These are phyloP conservation scores for Diorhabda carinulata DNA, from an alignment of 1,140 invertebrate species.

Conservation along the genomic window DNA sequence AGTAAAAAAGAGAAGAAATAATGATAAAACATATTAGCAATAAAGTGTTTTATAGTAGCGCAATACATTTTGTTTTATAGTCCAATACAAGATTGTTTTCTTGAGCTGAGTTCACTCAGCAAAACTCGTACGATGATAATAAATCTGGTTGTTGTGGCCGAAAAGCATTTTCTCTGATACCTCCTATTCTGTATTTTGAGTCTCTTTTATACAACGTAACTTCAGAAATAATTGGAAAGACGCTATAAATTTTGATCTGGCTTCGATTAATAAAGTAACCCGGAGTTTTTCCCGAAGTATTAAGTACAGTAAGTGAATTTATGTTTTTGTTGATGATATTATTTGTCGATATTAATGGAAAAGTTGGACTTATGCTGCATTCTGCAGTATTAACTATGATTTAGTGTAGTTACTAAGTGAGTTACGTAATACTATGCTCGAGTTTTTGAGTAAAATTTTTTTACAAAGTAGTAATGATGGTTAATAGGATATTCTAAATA, in stretches of 20 bases:
- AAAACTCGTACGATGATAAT: not conserved
- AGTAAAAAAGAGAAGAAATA: not conserved
- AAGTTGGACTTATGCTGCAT: not conserved
- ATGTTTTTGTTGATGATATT: not conserved
- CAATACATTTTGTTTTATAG: not conserved
- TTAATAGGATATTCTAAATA: no score
- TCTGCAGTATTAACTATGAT: not conserved
- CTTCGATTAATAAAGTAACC: constrained; percentile 2
- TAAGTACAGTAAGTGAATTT: not conserved
- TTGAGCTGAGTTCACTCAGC: not conserved
- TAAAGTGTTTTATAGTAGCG: not conserved
- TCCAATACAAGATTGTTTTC: not conserved
- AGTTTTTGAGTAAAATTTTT: no score
- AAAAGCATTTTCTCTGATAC: not conserved
- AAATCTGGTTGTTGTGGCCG: constrained; percentile 1
- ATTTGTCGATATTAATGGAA: constrained; percentile 3
- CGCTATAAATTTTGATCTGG: not conserved
- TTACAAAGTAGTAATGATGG: no score
- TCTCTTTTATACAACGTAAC: not conserved
- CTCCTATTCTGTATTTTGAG: not conserved
- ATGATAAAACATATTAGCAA: constrained; percentile 1
- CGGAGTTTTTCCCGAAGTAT: not conserved
- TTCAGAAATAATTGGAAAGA: not conserved
- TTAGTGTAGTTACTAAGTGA: not conserved
- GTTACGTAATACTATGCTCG: no score